Base-by-base conservation (phyloP, 2,113 vertebrate genomes). In the Saccopteryx leptura region DNA sequence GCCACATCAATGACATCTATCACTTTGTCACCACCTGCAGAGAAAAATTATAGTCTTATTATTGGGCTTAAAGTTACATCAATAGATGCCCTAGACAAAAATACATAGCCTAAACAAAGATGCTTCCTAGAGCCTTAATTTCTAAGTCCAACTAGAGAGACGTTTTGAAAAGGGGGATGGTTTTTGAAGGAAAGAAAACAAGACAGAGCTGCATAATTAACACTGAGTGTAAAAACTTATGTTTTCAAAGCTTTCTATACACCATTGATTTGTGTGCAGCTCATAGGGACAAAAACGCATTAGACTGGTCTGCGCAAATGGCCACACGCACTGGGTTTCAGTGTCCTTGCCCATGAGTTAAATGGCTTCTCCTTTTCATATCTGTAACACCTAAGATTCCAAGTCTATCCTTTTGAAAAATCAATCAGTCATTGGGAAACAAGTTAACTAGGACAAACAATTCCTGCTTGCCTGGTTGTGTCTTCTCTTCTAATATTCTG, bases 1-100 rank as follows among this genome's bases (percentile, higher is more conserved):
- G 99, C 99, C 98, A 99, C 99, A 96, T 99, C 99, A 88, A 99
- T 99, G 98, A 99, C 99, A 66, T 99, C 99, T 86, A 99, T 99
- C 95, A 99, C 98, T 98, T 99, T 99, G 96, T 99, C 98, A 8
- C 99, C 99, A 98, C 99, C 99, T 99, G 97, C 72, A 96, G 97
- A 98, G 94, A 87, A 72, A 96, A 97, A 96, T 88, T 31, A 96
- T 0, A 95, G 95, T 76, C 74, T 96, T 96, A 97, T 94, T 89
- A 82, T 33, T 89, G 31, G 26, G 48, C 48, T 78, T 90, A 81
- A 63, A 85, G n/a, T 93, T 94, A 68, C 11, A 91, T 19, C 26
- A 91, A 88, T 9, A 96, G 46, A 94, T 39, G 11, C 14, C 46
- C 61, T 68, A 86, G 87, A 89, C 48, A 93, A 89, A 96, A 97